phyloP scores from a whole-genome alignment of 2,113 vertebrate genomes.

The Brachyistius frenatus region DNA sequence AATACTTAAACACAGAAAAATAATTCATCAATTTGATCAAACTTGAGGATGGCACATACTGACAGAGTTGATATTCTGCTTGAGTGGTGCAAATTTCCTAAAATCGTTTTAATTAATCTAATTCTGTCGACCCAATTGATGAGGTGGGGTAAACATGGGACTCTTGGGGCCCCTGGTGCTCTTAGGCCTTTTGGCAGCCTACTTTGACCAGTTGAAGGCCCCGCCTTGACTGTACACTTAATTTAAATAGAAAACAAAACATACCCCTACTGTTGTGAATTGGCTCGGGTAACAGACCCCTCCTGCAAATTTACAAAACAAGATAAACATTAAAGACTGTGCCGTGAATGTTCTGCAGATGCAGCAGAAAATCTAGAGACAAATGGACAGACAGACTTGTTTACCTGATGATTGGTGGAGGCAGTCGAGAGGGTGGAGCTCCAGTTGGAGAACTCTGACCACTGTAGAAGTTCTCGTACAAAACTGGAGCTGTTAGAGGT shows the following conservation, averaged over 20 bases:
- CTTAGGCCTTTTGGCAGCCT: no score
- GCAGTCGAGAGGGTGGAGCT: constrained; percentile 42
- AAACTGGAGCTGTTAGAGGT: constrained; percentile 83
- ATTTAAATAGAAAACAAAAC: neutral
- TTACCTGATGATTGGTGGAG: constrained; percentile 73
- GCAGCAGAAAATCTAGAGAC: neutral
- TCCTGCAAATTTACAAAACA: constrained; percentile 83
- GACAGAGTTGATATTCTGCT: no score
- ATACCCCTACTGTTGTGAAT: constrained; percentile 55
- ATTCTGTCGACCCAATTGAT: no score
- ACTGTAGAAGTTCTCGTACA: constrained; percentile 95
- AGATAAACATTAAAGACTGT: neutral
- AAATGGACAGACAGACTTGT: neutral
- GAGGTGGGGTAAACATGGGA: no score
- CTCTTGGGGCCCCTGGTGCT: no score
- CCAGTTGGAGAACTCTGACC: constrained; percentile 79
- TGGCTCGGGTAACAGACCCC: constrained; percentile 84
- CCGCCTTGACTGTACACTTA: neutral
- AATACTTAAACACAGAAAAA: no score
- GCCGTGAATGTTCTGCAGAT: neutral
- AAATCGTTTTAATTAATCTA: no score
- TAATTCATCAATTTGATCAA: no score
- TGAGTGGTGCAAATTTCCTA: no score
- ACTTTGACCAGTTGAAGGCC: neutral
- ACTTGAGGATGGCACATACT: no score